Evolutionary conservation across 1,140 invertebrate species (phyloP), one percentile per base, ranked within the genome.

Genomic region (Venustaconcha ellipsiformis): DNA sequence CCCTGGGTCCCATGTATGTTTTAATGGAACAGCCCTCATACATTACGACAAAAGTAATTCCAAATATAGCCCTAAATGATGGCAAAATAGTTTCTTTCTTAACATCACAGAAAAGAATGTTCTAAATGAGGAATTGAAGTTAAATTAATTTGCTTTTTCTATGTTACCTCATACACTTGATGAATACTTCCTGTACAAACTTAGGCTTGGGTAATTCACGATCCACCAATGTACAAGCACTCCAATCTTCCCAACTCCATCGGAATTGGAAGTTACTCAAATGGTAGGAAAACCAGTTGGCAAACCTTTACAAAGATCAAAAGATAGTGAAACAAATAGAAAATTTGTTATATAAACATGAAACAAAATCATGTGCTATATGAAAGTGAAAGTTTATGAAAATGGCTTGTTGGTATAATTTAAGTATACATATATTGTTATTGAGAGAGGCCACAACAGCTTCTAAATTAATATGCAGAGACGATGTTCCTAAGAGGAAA

Each of bases 231-330:
- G 88, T 70, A 82, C 88, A 89, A 56, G 88, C 86, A 20, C 78
- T 76, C 92, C 92, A 92, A 73, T 92, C 91, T n/a, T 89, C 87
- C 99, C 99, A 99, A 3, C 95, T 97, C 98, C 98, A 99, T 69
- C 96, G 94, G 86, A 98, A 99, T 90, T 99, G 97, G 87, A 99
- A 99, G 91, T 99, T 99, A 87, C 97, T 99, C 89, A 99, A 92
- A 91, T 99, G 98, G 88, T 99, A 99, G 0, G 96, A 94, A 91
- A 99, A 99, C 98, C 98, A 99, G 86, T 94, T 95, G 4, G 96
- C 95, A 90, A 99, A 98, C 82, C 94, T 93, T 73, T 48, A 48
- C 37, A 48, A 48, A 87, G 66, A 65, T 78, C 66, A 63, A 63
- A 56, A 69, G 48, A 62, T 13, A 72, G 17, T 18, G 3, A 14